Conservation (phyloP, 1,140 invertebrate genomes). For the Drosophila nigrodunni region DNA sequence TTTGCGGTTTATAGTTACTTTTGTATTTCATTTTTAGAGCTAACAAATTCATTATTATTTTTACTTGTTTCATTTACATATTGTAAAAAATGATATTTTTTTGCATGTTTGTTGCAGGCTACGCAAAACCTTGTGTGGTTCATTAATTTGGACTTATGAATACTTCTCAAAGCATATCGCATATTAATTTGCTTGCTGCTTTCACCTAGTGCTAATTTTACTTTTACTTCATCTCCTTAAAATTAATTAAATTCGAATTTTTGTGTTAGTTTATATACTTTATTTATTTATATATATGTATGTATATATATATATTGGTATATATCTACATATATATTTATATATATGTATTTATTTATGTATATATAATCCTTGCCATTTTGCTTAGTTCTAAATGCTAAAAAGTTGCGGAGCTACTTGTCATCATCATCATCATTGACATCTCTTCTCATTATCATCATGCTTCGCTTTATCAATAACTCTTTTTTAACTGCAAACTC, state of each 20-base stretch:
- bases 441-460: slow-evolving; percentile 38
- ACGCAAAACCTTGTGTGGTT: slow-evolving; percentile 59
- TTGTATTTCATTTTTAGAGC: slow-evolving; percentile 53
- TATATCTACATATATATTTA: slow-evolving; percentile 42
- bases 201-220: slow-evolving; percentile 52
- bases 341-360: slow-evolving; percentile 43
- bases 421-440: slow-evolving; percentile 44
- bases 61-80: slow-evolving; percentile 58
- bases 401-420: slow-evolving; percentile 78
- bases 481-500: slow-evolving; percentile 55
- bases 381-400: slow-evolving; percentile 76
- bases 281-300: slow-evolving; percentile 17
- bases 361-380: slow-evolving; percentile 58
- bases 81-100: slow-evolving; percentile 76
- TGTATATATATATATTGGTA: slow-evolving; percentile 25
- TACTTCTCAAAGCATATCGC: slow-evolving; percentile 55
- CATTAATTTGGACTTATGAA: slow-evolving; percentile 33
- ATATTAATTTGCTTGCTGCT: slow-evolving; percentile 50
- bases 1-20: slow-evolving; percentile 44
- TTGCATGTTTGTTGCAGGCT: slow-evolving; percentile 59
- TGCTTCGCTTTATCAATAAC: slow-evolving; percentile 38
- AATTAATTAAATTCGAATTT: slow-evolving; percentile 57
- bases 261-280: slow-evolving; percentile 54
- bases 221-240: slow-evolving; percentile 35
- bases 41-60: slow-evolving; percentile 75